These are phyloP conservation scores for Hafferia zeledoni DNA, from an alignment of 2,797 vertebrate genomes.

Conservation along the genomic window DNA sequence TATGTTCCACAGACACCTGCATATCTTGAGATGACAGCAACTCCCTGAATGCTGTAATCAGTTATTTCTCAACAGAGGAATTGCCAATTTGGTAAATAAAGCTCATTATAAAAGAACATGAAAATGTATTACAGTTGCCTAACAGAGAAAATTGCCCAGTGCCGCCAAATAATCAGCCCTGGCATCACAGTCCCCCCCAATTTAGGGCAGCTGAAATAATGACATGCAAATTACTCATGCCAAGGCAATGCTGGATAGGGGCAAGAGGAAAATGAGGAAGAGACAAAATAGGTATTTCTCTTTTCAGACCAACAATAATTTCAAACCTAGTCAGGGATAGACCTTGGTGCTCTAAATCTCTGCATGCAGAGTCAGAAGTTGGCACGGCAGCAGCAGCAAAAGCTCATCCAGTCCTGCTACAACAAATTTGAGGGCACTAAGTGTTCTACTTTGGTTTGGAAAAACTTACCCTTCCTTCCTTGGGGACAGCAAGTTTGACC, in stretches of 20 bases:
- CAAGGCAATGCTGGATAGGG: neutral
- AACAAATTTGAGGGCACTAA: neutral
- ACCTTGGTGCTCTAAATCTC: neutral
- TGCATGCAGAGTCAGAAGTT: neutral
- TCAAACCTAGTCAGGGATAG: neutral
- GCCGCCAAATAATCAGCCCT: slow-evolving; percentile 36
- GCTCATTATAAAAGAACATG: slow-evolving; percentile 71
- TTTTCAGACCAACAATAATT: neutral
- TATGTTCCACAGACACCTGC: slow-evolving; percentile 73
- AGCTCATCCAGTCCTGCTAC: neutral
- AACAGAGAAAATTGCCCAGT: slow-evolving; percentile 66
- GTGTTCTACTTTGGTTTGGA: neutral
- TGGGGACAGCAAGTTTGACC: neutral
- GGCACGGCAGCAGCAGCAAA: neutral
- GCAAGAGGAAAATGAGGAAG: slow-evolving; percentile 2
- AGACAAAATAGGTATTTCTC: neutral
- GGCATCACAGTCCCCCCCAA: neutral
- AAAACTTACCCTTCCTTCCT: neutral
- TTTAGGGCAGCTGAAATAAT: slow-evolving; percentile 47
- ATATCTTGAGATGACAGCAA: slow-evolving; percentile 72
- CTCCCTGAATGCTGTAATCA: slow-evolving; percentile 73
- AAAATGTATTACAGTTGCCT: slow-evolving; percentile 67
- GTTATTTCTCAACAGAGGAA: slow-evolving; percentile 76
- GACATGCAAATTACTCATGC: slow-evolving; percentile 34
- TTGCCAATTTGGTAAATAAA: slow-evolving; percentile 78